A percentile compares a stretch with the other conserved stretches of the same genome.
phyloP scores from a whole-genome alignment of 2,888 invertebrate genomes.

The Zygogramma bicolorata region DNA sequence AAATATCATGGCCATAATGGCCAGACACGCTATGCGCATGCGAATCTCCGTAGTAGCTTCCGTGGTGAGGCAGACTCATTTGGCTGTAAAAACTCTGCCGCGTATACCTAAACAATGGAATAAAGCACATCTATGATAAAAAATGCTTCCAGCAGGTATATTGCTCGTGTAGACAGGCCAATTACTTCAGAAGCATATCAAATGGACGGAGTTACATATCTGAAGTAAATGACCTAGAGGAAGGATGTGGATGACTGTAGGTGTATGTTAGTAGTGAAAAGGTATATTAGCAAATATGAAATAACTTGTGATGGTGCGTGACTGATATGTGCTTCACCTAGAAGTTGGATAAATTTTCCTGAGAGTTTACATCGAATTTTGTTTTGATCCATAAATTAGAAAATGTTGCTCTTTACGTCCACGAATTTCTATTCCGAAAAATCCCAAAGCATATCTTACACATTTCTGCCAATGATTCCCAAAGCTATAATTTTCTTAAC shows the following conservation, averaged over 20 bases:
- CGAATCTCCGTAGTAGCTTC: slow-evolving; percentile 67
- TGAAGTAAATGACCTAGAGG: neutral
- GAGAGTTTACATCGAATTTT: too few relatives aligned
- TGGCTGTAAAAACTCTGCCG: slow-evolving; percentile 67
- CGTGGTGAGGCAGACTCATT: slow-evolving; percentile 59
- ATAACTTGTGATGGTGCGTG: neutral
- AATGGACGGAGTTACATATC: neutral
- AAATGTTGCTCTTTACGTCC: too few relatives aligned
- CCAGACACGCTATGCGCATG: slow-evolving; percentile 61
- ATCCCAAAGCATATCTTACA: too few relatives aligned
- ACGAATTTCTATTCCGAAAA: too few relatives aligned
- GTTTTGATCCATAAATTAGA: too few relatives aligned
- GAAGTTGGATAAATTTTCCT: too few relatives aligned
- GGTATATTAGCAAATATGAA: neutral
- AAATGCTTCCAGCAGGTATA: slow-evolving; percentile 15
- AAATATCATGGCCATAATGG: slow-evolving; percentile 65
- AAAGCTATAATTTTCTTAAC: too few relatives aligned
- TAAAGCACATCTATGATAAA: slow-evolving; percentile 48
- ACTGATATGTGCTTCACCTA: neutral
- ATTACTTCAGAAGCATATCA: neutral
- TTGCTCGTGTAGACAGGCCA: neutral
- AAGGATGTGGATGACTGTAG: neutral
- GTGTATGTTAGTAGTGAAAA: neutral
- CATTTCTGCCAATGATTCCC: too few relatives aligned
- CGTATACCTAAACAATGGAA: slow-evolving; percentile 64